Base-by-base conservation (phyloP, 2,113 vertebrate species). In the Malurus elegans region DNA sequence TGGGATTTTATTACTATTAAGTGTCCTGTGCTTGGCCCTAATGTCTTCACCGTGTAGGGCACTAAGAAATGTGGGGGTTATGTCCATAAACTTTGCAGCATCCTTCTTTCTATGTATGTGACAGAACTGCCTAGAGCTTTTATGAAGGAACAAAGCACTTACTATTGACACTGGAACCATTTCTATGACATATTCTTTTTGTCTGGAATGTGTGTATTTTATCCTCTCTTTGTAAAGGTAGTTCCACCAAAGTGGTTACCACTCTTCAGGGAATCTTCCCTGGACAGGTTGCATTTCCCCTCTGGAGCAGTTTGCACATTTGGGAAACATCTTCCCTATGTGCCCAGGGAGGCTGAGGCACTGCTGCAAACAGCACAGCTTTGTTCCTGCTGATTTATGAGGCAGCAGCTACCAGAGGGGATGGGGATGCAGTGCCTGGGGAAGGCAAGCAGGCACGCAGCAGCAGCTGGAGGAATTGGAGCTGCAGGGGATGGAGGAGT, bases 51-150 rank as follows among this genome's bases (percentile, higher is more conserved):
- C 34, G n/a, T 14, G 38, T 3, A 54, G 31, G 9, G 71, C 34
- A 42, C 47, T 50, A 20, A 36, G 19, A 80, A 57, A 58, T 1
- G 0, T 8, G 58, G 28, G 10, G 14, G 9, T 79, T 65, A 7
- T 4, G 8, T 17, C 57, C 32, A 17, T 0, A 42, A 53, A 20
- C 18, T 38, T 81, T 67, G 14, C n/a, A 80, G 29, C 57, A 83
- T 86, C 31, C 32, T 66, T 69, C 58, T 70, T 88, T 51, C 48
- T 21, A 16, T 45, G 61, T 32, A 23, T 60, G 31, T 93, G 36
- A 44, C 36, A 97, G 88, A 89, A 95, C 48, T 90, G 56, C 38
- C 72, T 84, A n/a, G 8, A 72, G 14, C 5, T 86, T 92, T 94
- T 84, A 61, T 71, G 67, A 4, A 91, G 89, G 25, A 84, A 18